Conservation (phyloP, 1,140 invertebrate genomes). For the Coenobita brevimanus region DNA sequence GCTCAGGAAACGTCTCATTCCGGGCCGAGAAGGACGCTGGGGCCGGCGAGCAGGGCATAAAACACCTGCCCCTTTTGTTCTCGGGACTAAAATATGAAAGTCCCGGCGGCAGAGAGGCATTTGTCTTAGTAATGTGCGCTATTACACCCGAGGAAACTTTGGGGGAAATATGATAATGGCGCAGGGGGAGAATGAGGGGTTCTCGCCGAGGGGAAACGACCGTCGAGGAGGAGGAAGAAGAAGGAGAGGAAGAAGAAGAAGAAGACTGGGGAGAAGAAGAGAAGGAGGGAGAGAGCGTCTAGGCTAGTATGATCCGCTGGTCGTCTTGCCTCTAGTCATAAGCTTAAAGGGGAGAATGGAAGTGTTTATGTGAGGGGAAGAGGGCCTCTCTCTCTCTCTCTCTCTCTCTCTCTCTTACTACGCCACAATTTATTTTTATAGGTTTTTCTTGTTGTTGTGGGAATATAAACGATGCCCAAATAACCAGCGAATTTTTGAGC, state of each 20-base stretch:
- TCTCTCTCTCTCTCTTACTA: constrained; percentile 20
- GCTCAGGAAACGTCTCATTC: constrained; percentile 54
- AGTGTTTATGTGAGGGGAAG: constrained; percentile 2
- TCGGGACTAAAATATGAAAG: constrained; percentile 34
- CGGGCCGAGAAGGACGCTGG: not conserved
- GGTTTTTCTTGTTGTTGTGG: too few species aligned
- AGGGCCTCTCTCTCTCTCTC: not conserved
- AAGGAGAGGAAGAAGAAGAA: not conserved
- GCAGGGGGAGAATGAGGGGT: constrained; percentile 37
- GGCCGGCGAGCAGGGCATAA: too few species aligned
- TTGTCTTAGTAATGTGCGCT: constrained; percentile 47
- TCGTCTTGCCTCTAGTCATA: constrained; percentile 42
- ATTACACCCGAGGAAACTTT: constrained; percentile 52
- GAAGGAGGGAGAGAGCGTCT: not conserved
- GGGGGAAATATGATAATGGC: constrained; percentile 62
- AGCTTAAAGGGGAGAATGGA: constrained; percentile 9
- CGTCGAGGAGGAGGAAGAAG: constrained; percentile 9
- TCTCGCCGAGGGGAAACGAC: constrained; percentile 46
- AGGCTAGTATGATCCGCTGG: constrained; percentile 17
- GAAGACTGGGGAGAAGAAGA: not conserved
- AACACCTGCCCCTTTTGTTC: constrained; percentile 59
- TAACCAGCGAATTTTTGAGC: too few species aligned
- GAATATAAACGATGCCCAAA: too few species aligned
- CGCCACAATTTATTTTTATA: too few species aligned
- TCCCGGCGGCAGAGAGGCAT: constrained; percentile 33